Base-by-base conservation (phyloP, 2,888 invertebrate genomes). In the Diaperis boleti region DNA sequence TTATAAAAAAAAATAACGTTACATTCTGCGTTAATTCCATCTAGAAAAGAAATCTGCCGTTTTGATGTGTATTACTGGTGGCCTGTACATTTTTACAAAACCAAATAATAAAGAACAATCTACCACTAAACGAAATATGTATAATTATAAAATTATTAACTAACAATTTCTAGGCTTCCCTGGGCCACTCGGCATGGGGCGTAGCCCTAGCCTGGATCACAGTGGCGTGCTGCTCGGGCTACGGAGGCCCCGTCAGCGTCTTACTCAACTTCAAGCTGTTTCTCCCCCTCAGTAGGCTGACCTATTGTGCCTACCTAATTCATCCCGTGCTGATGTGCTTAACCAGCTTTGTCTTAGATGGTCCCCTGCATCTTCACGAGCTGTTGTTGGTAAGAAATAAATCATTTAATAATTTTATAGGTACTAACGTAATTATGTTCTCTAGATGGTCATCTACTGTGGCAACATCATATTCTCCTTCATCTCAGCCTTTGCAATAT, bases 261-360 rank as follows among this genome's bases (percentile, higher is more conserved):
- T 83, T 95, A 45, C 85, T 98, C 37, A 75, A 77, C 55, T 81
- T 93, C 83, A 88, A 89, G 55, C 89, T 92, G 0, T 87, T 96
- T 72, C 87, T 95, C 73, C 97, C 98, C 0, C 84, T 98, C 47
- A 95, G 95, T 74, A 86, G 96, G 55, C 87, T 98, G 66, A 95
- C 97, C 1, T 98, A 96, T 83, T 94, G 96, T 81, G 94, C 96
- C 22, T 98, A 98, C 83, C 87, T 98, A 66, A 87, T 93, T 44
- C 94, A 94, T 80, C 93, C 94, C 8, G 88, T 92, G 69, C 86
- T 93, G 71, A 92, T 93, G 92, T 88, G 90, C 82, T 86, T 90
- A 74, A 90, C 89, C 39, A 88, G 89, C 62, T 91, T 89, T 76
- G 86, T 90, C 69, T 87, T 93, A 83, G 92, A 92, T 73, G 92